A percentile compares a stretch with the other conserved stretches of the same genome.
These are phyloP conservation scores for Acestrorhynchus altus DNA, from an alignment of 2,797 vertebrate species.

Conservation along the genomic window DNA sequence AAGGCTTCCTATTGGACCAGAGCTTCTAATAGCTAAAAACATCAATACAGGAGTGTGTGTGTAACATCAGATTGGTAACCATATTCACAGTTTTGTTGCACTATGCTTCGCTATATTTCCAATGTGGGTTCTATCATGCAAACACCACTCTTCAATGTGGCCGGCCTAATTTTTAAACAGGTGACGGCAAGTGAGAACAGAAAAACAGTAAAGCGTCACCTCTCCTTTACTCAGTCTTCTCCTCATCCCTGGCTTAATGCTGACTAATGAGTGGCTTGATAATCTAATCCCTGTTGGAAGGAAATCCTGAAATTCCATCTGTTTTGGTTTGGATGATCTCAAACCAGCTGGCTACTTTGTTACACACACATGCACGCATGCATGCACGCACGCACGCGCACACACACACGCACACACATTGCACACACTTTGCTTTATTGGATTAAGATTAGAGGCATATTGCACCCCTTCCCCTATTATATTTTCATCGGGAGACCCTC, in stretches of 20 bases:
- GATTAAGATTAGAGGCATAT: constrained; percentile 44
- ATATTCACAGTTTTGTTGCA: too few relatives aligned
- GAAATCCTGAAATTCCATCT: constrained; percentile 60
- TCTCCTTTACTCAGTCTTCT: constrained; percentile 30
- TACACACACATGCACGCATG: background rate
- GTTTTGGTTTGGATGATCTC: constrained; percentile 28
- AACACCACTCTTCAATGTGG: background rate
- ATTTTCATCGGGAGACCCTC: constrained; percentile 15
- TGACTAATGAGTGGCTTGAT: constrained; percentile 26
- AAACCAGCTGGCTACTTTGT: background rate
- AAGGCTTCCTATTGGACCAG: too few relatives aligned
- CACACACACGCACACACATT: background rate
- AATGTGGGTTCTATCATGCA: background rate
- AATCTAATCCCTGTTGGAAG: constrained; percentile 47
- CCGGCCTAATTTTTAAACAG: background rate
- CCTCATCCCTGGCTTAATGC: constrained; percentile 26
- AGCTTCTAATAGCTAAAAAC: too few relatives aligned
- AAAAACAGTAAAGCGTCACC: background rate
- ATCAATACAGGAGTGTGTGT: too few relatives aligned
- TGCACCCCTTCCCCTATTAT: constrained; percentile 11
- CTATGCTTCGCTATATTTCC: too few relatives aligned
- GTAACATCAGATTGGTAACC: too few relatives aligned
- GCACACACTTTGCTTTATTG: too few relatives aligned
- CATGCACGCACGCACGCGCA: background rate
- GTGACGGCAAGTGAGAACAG: background rate